Conservation (phyloP, 2,888 invertebrate species). For the Thymelicus lineola region DNA sequence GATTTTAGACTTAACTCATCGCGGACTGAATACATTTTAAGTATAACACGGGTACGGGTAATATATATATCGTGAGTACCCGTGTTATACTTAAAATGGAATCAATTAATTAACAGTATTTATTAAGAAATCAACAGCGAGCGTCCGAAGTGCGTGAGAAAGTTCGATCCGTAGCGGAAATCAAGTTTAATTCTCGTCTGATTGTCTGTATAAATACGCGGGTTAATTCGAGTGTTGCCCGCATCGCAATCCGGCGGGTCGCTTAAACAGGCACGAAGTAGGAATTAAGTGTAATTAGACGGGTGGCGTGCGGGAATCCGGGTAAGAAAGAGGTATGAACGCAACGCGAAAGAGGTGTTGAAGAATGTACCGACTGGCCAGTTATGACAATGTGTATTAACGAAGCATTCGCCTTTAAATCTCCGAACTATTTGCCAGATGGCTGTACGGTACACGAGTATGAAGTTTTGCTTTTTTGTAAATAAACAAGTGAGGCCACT, state of each 20-base stretch:
- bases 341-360: constrained; percentile 68
- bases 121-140: background rate
- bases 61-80: no score
- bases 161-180: constrained; percentile 34
- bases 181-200: constrained; percentile 37
- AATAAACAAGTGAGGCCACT: no score
- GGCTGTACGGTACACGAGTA: background rate
- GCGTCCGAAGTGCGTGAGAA: constrained; percentile 33
- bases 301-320: constrained; percentile 73
- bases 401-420: constrained; percentile 9
- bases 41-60: no score
- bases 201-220: constrained; percentile 40
- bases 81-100: no score
- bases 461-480: no score
- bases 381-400: constrained; percentile 36
- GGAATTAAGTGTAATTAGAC: constrained; percentile 80
- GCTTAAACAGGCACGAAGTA: constrained; percentile 78
- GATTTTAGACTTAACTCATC: no score
- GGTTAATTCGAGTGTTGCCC: constrained; percentile 39
- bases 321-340: constrained; percentile 73
- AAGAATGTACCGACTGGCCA: constrained; percentile 60
- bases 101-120: no score
- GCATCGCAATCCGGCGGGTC: constrained; percentile 44
- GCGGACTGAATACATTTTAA: no score
- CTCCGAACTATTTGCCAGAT: constrained; percentile 14